Evolutionary conservation across 1,140 invertebrate genomes (phyloP).

Genomic region (Rhagoletis pomonella): DNA sequence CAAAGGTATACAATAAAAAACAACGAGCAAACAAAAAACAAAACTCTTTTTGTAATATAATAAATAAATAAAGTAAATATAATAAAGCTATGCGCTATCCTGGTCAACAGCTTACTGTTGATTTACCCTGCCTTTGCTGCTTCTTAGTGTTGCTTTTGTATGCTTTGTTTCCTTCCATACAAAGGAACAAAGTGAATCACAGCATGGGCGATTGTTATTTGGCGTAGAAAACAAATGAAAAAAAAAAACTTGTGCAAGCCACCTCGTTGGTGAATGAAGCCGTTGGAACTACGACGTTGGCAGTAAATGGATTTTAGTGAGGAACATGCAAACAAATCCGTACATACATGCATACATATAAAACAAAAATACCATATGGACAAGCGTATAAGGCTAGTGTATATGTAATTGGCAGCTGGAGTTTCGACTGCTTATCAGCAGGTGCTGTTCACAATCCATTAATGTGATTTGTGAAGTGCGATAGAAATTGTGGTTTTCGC

Average conservation of each 20-base stretch:
- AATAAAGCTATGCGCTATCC: slow-evolving; percentile 36
- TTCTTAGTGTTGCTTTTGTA: not conserved
- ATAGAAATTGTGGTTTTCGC: too few relatives aligned
- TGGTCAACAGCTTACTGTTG: not conserved
- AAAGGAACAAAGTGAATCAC: slow-evolving; percentile 39
- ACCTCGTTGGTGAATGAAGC: slow-evolving; percentile 8
- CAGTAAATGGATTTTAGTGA: slow-evolving; percentile 24
- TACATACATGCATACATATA: not conserved
- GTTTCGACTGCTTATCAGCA: slow-evolving; percentile 1
- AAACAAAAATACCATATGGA: not conserved
- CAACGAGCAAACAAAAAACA: not conserved
- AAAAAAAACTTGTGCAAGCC: not conserved
- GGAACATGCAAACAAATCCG: not conserved
- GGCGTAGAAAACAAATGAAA: not conserved
- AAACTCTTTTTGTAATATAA: slow-evolving; percentile 6
- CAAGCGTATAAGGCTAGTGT: too few relatives aligned
- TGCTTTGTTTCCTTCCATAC: slow-evolving; percentile 29
- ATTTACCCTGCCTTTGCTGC: slow-evolving; percentile 14
- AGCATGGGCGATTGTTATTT: slow-evolving; percentile 25
- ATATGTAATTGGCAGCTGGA: not conserved
- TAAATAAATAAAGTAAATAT: not conserved
- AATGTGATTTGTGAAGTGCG: not conserved
- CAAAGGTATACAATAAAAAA: not conserved
- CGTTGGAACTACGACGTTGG: slow-evolving; percentile 22
- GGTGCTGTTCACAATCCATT: not conserved